Base-by-base conservation (phyloP, 2,888 invertebrate genomes). In the Muschampia plurimacula region DNA sequence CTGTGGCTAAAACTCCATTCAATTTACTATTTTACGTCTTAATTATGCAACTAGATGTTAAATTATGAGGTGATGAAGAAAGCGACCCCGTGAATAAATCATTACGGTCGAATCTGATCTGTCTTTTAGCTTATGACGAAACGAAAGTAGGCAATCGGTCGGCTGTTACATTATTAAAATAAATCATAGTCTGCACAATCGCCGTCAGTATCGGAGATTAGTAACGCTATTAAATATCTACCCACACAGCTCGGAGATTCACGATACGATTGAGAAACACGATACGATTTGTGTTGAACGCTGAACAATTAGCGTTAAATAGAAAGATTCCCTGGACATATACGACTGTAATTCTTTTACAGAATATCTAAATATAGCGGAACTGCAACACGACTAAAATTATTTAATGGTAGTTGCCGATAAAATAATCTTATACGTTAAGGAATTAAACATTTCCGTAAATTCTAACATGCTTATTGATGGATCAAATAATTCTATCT, bases 71-170 rank as follows among this genome's bases (percentile, higher is more conserved):
- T 59, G 65, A 59, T 59, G 59, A 59, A 57, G 52, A 67, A 52
- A 66, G 49, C 55, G 69, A 60, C 55, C 59, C 62, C 57, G 72
- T 73, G 66, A 72, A 65, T 65, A 59, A 59, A 65, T 70, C 70
- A 70, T 65, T 64, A 57, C 57, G 57, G 57, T 44, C 36, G 12
- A 60, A 66, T 65, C 73, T 68, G 66, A 62, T 74, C 72, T 83
- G 81, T 81, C 78, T 76, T 77, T 73, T 76, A 77, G 78, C 77
- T 78, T 83, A 79, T 78, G 82, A 84, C 84, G 79, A 83, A 86
- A 83, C 78, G 78, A 80, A 82, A 83, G 83, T 81, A 84, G 84
- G 83, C 81, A 81, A 84, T 83, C 83, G 81, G 81, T 15, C 41
- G 83, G 83, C 84, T 83, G 81, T 83, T 83, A 83, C 32, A 77